These are phyloP conservation scores for Orthosia gracilis DNA, from an alignment of 2,888 invertebrate species.

Conservation along the genomic window DNA sequence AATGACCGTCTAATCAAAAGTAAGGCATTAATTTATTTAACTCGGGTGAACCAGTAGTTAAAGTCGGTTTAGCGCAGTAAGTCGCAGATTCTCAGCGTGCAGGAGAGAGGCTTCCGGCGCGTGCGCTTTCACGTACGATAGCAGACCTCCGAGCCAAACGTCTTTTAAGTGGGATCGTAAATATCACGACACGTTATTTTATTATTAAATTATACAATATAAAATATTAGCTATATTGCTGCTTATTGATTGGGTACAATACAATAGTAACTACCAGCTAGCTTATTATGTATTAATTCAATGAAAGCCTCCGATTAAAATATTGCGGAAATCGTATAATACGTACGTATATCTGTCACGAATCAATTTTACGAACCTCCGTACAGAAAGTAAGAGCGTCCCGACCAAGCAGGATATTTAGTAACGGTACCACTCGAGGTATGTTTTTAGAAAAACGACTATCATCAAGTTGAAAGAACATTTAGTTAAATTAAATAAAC, in stretches of 20 bases:
- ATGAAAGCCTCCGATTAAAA: conserved; percentile 17
- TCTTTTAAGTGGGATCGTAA: conserved; percentile 72
- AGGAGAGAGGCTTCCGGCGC: conserved; percentile 75
- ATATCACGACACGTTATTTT: conserved; percentile 69
- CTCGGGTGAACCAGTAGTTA: conserved; percentile 73
- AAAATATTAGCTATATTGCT: conserved; percentile 34
- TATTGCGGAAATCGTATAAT: conserved; percentile 33
- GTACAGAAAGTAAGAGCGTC: conserved; percentile 46
- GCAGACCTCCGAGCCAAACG: conserved; percentile 73
- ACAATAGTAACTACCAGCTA: conserved; percentile 18
- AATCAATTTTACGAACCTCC: conserved; percentile 24
- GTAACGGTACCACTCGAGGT: conserved; percentile 19
- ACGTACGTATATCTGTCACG: conserved; percentile 6
- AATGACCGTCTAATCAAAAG: conserved; percentile 79
- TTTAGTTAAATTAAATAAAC: conserved; percentile 67
- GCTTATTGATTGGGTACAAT: conserved; percentile 41
- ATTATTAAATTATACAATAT: conserved; percentile 63
- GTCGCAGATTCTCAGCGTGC: conserved; percentile 75
- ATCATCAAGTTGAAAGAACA: conserved; percentile 45
- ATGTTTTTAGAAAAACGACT: conserved; percentile 45
- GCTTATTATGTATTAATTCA: conserved; percentile 33
- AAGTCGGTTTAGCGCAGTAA: conserved; percentile 69
- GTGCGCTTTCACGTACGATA: conserved; percentile 73
- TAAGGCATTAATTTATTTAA: conserved; percentile 75
- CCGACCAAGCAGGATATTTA: conserved; percentile 23